These are phyloP conservation scores for Aphelinus atriplicis DNA, from an alignment of 1,140 invertebrate genomes.

Conservation along the genomic window DNA sequence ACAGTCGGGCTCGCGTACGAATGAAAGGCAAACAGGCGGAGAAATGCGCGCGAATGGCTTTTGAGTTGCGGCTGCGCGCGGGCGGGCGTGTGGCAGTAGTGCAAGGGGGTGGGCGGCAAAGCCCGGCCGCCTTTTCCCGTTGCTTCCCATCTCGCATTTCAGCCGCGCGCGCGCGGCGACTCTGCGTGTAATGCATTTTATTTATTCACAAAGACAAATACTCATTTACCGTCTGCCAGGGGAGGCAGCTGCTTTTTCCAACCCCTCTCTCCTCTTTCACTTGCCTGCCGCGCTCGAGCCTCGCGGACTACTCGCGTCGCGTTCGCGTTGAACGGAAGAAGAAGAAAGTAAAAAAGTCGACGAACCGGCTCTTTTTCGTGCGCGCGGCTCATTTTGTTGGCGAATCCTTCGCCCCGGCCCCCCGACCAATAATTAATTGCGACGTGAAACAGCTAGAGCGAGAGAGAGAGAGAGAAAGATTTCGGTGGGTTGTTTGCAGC, in stretches of 20 bases:
- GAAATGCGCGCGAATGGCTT: constrained; percentile 15
- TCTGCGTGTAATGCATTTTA: constrained; percentile 63
- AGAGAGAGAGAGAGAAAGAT: too few relatives aligned
- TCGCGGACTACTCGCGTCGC: constrained; percentile 31
- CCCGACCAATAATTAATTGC: too few relatives aligned
- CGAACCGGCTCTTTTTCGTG: too few relatives aligned
- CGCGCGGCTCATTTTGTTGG: too few relatives aligned
- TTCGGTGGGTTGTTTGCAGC: too few relatives aligned
- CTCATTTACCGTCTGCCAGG: constrained; percentile 53
- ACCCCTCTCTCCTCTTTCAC: constrained; percentile 10
- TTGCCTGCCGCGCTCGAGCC: constrained; percentile 29
- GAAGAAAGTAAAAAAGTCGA: constrained; percentile 28
- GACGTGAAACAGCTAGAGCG: too few relatives aligned
- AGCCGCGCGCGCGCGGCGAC: constrained; percentile 31
- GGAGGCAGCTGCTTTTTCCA: constrained; percentile 22
- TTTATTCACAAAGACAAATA: constrained; percentile 67
- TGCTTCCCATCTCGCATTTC: constrained; percentile 33
- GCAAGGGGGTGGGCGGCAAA: too few relatives aligned
- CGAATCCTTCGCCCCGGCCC: too few relatives aligned
- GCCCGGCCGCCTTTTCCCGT: not conserved
- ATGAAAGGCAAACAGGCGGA: constrained; percentile 38
- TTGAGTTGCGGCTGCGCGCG: too few relatives aligned
- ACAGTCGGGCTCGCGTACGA: constrained; percentile 15
- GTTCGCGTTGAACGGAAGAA: constrained; percentile 20
- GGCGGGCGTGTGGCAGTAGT: too few relatives aligned